Evolutionary conservation across 35 echinoderm and acorn worm genomes (phyloP).

Genomic region (Lytechinus variegatus): DNA sequence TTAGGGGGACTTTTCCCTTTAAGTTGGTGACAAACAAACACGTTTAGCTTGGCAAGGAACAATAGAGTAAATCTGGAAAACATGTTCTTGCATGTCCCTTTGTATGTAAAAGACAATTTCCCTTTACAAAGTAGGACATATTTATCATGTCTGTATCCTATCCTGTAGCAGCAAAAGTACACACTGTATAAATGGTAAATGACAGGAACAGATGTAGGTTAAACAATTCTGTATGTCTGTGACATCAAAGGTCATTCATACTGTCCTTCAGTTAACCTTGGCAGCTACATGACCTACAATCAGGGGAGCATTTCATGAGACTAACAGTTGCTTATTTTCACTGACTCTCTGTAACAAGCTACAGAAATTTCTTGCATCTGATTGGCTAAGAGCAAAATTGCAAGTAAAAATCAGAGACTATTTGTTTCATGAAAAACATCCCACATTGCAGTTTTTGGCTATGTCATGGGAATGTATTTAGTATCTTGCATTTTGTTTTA

Average conservation of each 20-base stretch:
- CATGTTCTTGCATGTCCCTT: not conserved
- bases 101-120: not conserved
- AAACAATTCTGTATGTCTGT: not conserved
- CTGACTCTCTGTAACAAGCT: no score
- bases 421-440: no score
- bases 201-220: conserved; percentile 9
- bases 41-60: not conserved
- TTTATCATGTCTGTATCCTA: not conserved
- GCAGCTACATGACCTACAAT: not conserved
- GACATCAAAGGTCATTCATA: not conserved
- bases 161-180: not conserved
- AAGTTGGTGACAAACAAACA: not conserved
- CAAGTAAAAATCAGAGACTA: no score
- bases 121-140: not conserved
- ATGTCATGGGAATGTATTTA: not conserved
- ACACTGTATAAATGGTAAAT: not conserved
- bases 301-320: not conserved
- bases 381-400: no score
- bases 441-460: not conserved
- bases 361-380: no score
- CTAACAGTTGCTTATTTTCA: no score
- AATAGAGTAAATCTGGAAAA: not conserved
- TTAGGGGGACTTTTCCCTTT: not conserved
- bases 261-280: conserved; percentile 19
- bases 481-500: not conserved